Base-by-base conservation (phyloP, 2,888 invertebrate species). In the Folsomia manolachei region DNA sequence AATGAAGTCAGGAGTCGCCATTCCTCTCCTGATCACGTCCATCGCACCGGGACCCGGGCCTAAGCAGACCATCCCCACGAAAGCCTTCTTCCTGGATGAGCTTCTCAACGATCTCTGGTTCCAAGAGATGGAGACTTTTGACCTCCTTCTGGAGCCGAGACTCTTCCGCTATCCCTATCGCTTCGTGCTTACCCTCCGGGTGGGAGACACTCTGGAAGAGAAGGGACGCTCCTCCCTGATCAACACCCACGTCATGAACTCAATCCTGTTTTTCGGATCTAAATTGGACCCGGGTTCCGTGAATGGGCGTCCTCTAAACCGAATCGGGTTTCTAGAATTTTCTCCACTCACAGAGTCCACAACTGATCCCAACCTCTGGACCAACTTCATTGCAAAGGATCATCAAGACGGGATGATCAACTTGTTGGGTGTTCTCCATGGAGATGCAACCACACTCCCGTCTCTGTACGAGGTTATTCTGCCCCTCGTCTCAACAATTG, bases 281-380 rank as follows among this genome's bases (percentile, higher is more conserved):
- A 24, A 21, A 4, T 14, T 39, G 21, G 64, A 70, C 2, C 53
- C 61, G n/a, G 71, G 71, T 0, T 2, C 18, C 2, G 39, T 53
- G 4, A 7, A 19, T 18, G 70, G 70, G 21, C 19, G 18, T 19
- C 62, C 71, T 1, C 18, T 71, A n/a, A 63, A 52, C 39, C 67
- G 67, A 7, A 51, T 61, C 21, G 71, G 71, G 4, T 52, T 63
- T 11, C 21, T 67, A 0, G 71, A 71, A 23, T 71, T 71, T 19
- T 62, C 52, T 1, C 67, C 67, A 67, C 53, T 71, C 2, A 53
- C 62, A 25, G 65, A 65, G 25, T 51, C 67, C 11, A 71, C 67
- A 9, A 67, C 67, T 24, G 67, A 39, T 9, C 24, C 19, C 0
- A n/a, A 61, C 1, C 52, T 71, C 25, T 71, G 67, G 71, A n/a